Conservation (phyloP, 2,888 invertebrate genomes). For the Rhabditoides inermis region DNA sequence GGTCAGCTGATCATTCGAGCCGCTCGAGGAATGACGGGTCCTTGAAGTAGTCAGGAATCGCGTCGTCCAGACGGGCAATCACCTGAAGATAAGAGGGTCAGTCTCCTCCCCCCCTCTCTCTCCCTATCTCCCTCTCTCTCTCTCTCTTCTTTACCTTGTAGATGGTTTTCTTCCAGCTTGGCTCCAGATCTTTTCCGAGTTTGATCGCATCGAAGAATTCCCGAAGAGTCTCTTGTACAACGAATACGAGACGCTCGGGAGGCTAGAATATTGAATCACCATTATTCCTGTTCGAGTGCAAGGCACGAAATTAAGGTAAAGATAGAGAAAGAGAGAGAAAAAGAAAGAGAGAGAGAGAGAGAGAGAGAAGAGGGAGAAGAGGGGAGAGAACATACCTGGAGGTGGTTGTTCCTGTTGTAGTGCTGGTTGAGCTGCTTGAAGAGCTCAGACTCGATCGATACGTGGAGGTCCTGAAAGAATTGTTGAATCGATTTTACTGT, state of each 20-base stretch:
- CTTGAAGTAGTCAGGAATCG: conserved; percentile 98
- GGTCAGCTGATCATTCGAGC: conserved; percentile 75
- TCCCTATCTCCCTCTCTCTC: too few species aligned
- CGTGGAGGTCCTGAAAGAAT: conserved; percentile 79
- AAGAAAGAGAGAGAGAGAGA: background rate
- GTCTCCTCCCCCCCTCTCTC: too few species aligned
- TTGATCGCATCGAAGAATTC: conserved; percentile 98
- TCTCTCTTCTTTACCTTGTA: conserved; percentile 66
- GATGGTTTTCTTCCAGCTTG: conserved; percentile 99
- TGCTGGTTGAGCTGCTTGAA: conserved; percentile 95
- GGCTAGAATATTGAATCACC: conserved; percentile 65
- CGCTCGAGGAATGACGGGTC: conserved; percentile 98
- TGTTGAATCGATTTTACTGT: too few species aligned
- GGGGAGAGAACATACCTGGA: conserved; percentile 64
- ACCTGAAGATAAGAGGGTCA: conserved; percentile 62
- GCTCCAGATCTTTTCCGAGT: conserved; percentile 89
- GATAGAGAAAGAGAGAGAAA: background rate
- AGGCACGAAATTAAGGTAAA: background rate
- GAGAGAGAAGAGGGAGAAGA: background rate
- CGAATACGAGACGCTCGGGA: conserved; percentile 88
- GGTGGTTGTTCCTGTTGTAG: conserved; percentile 93
- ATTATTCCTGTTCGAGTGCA: background rate
- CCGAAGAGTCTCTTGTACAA: conserved; percentile 90
- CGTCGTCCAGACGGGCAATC: conserved; percentile 95
- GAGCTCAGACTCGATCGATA: conserved; percentile 88